Evolutionary conservation across 2,888 invertebrate species (phyloP).

Genomic region (Megaustenia siamemsis): DNA sequence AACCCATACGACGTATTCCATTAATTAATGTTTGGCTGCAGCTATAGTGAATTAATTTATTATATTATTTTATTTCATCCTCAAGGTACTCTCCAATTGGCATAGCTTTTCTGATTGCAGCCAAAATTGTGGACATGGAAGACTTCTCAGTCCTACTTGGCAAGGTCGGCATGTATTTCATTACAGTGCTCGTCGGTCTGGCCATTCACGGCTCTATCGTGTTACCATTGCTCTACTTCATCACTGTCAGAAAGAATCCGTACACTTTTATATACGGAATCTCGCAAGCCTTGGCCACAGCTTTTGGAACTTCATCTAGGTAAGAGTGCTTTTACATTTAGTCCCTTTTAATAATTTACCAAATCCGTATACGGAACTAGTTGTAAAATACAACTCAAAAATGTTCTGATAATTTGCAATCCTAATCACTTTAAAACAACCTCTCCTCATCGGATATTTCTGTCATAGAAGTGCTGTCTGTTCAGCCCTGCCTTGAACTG

Average conservation of each 20-base stretch:
- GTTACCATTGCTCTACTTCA: slow-evolving; percentile 52
- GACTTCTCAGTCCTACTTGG: slow-evolving; percentile 90
- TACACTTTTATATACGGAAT: slow-evolving; percentile 76
- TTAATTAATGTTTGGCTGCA: no score
- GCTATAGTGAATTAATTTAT: no score
- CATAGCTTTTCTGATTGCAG: slow-evolving; percentile 83
- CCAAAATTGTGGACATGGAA: slow-evolving; percentile 94
- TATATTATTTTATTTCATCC: background rate
- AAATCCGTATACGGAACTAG: no score
- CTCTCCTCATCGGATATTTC: no score
- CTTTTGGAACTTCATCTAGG: slow-evolving; percentile 97
- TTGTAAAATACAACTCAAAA: no score
- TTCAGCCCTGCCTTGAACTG: no score
- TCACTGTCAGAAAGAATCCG: slow-evolving; percentile 71
- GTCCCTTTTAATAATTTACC: no score
- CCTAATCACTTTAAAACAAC: no score
- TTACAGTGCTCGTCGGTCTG: slow-evolving; percentile 56
- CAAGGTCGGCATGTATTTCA: slow-evolving; percentile 90
- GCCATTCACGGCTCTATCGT: slow-evolving; percentile 55
- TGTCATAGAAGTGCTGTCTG: no score
- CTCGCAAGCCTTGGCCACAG: slow-evolving; percentile 89
- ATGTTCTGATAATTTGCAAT: no score
- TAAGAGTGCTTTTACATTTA: no score
- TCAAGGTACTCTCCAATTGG: slow-evolving; percentile 76
- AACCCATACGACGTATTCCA: no score